phyloP scores from a whole-genome alignment of 1,140 invertebrate species.

The Dendroctonus ponderosae region DNA sequence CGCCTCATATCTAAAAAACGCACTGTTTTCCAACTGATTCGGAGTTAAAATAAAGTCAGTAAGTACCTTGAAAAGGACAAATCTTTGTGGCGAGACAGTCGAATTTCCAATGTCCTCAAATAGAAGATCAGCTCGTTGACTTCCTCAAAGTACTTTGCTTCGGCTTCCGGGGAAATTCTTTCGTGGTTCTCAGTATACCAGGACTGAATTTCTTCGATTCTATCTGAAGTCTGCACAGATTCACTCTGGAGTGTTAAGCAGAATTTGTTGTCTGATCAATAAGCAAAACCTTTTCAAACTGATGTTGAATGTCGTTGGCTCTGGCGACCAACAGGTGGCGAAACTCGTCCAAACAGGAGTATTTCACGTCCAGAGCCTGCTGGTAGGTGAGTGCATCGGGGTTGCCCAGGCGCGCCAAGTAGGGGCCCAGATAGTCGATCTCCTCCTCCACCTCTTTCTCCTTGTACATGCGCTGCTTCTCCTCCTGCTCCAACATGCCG shows the following conservation, averaged over 20 bases:
- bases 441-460: slow-evolving; percentile 46
- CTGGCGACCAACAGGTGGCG: slow-evolving; percentile 54
- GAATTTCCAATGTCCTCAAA: slow-evolving; percentile 52
- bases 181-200: slow-evolving; percentile 50
- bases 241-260: not conserved
- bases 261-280: not conserved
- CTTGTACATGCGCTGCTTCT: slow-evolving; percentile 37
- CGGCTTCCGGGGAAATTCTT: slow-evolving; percentile 49
- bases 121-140: slow-evolving; percentile 50
- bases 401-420: slow-evolving; percentile 55
- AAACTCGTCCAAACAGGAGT: slow-evolving; percentile 58
- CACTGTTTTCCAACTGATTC: not conserved
- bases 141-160: slow-evolving; percentile 50
- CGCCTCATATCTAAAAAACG: slow-evolving; percentile 28
- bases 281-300: slow-evolving; percentile 53
- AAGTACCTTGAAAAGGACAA: slow-evolving; percentile 49
- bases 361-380: slow-evolving; percentile 50
- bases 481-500: slow-evolving; percentile 49
- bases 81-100: slow-evolving; percentile 50
- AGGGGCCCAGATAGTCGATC: slow-evolving; percentile 58
- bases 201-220: slow-evolving; percentile 41
- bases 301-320: slow-evolving; percentile 56
- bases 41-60: slow-evolving; percentile 7
- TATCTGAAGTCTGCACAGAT: slow-evolving; percentile 33
- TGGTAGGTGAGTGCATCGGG: slow-evolving; percentile 44